These are phyloP conservation scores for Momotus momota DNA, from an alignment of 2,797 vertebrate genomes.

Conservation along the genomic window DNA sequence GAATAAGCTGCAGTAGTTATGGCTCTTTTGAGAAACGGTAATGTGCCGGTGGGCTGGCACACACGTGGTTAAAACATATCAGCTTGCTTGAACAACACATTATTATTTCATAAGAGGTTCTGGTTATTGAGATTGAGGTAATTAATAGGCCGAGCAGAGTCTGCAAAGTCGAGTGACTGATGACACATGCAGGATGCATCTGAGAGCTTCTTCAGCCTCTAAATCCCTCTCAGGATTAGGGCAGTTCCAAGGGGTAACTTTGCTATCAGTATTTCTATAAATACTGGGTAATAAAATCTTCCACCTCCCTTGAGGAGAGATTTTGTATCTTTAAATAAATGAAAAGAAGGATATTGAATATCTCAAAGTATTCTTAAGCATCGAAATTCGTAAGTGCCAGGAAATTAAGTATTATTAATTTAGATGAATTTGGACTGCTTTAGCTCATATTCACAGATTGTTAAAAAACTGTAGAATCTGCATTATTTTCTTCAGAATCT, in stretches of 20 bases:
- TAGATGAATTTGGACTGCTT: not conserved
- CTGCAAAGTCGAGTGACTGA: not conserved
- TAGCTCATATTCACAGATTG: not conserved
- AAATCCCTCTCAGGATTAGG: not conserved
- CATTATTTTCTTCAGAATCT: not conserved
- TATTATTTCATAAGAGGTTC: conserved; percentile 13
- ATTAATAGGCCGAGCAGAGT: not conserved
- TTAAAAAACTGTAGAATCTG: not conserved
- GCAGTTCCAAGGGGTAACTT: not conserved
- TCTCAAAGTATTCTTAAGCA: not conserved
- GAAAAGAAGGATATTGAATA: not conserved
- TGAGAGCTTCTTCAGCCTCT: conserved; percentile 1
- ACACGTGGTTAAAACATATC: conserved; percentile 15
- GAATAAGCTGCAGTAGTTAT: not conserved
- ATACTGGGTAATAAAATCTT: conserved; percentile 10
- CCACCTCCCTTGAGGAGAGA: not conserved
- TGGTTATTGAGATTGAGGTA: conserved; percentile 3
- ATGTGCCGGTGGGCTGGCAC: fast-evolving
- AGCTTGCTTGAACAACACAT: not conserved
- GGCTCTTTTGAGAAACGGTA: not conserved
- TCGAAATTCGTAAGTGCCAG: not conserved
- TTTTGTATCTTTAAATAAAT: conserved; percentile 29
- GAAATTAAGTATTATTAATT: not conserved
- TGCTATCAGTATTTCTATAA: not conserved
- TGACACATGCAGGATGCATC: not conserved